Percentiles rank a stretch among this genome's conserved stretches.
Conservation (phyloP, 2,797 vertebrate species). For the Silurus lanzhouensis region DNA sequence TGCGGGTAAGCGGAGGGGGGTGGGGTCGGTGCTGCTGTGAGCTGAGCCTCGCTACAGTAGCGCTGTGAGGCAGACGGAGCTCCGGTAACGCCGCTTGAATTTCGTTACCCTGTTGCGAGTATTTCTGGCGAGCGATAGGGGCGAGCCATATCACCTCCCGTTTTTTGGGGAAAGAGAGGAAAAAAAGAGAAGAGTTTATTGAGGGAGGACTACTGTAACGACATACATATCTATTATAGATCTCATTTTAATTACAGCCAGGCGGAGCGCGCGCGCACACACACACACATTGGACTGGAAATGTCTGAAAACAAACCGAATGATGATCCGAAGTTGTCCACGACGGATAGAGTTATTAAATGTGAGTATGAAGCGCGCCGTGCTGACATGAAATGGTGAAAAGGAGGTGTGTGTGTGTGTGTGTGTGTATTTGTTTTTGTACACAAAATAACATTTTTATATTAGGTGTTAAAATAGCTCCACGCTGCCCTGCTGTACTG, state of each 20-base stretch:
- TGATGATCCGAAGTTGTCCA: slow-evolving; percentile 96
- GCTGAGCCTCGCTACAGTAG: slow-evolving; percentile 72
- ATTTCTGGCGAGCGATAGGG: slow-evolving; percentile 76
- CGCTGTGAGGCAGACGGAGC: slow-evolving; percentile 78
- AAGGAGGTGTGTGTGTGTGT: neutral
- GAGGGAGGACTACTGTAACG: slow-evolving; percentile 59
- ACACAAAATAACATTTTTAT: slow-evolving; percentile 13
- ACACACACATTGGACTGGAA: slow-evolving; percentile 78
- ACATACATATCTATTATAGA: too few species aligned
- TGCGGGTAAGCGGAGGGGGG: slow-evolving; percentile 57
- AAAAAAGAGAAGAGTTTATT: slow-evolving; percentile 29
- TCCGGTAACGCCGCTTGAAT: slow-evolving; percentile 75
- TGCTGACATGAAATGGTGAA: slow-evolving; percentile 23
- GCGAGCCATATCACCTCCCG: slow-evolving; percentile 72
- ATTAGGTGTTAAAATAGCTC: slow-evolving; percentile 10
- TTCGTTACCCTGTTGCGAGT: slow-evolving; percentile 74
- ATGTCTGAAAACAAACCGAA: slow-evolving; percentile 97
- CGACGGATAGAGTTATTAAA: slow-evolving; percentile 96
- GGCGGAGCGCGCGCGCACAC: neutral
- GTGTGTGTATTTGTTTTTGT: neutral
- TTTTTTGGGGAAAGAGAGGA: slow-evolving; percentile 56
- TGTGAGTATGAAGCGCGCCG: slow-evolving; percentile 77
- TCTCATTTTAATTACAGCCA: too few species aligned
- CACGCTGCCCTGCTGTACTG: neutral
- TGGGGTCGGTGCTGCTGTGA: slow-evolving; percentile 25